Conservation (phyloP, 1,140 invertebrate species). For the Kradibia gibbosae region DNA sequence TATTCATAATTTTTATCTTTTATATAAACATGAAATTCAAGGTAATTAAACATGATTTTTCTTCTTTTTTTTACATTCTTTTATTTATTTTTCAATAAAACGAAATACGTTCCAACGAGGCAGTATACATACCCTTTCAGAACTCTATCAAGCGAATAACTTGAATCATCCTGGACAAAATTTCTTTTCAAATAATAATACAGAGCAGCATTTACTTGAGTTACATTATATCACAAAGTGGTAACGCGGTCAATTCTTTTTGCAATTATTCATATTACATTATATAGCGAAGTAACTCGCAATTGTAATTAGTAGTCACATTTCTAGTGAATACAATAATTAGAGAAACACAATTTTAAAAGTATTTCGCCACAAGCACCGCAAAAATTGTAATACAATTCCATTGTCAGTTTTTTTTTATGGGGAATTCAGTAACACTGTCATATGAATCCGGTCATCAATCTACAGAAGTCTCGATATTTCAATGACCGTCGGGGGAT, state of each 20-base stretch:
- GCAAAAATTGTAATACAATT: conserved; percentile 24
- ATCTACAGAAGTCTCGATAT: conserved; percentile 30
- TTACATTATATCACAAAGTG: not conserved
- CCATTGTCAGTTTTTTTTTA: conserved; percentile 27
- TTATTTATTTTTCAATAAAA: conserved; percentile 3
- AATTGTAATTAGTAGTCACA: too few species aligned
- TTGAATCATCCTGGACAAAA: not conserved
- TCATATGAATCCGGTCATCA: conserved; percentile 33
- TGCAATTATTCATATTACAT: not conserved
- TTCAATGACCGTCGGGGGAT: conserved; percentile 12
- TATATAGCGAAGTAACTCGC: not conserved
- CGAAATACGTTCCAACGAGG: not conserved
- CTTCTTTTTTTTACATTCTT: not conserved
- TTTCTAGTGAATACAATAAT: not conserved
- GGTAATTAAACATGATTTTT: conserved; percentile 14
- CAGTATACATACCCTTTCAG: not conserved
- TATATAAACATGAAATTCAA: conserved; percentile 1
- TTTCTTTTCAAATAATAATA: not conserved
- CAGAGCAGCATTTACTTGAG: not conserved
- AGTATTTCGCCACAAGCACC: not conserved
- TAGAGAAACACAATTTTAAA: not conserved
- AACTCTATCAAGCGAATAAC: not conserved
- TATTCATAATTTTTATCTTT: conserved; percentile 21
- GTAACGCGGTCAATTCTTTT: not conserved
- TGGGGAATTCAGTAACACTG: conserved; percentile 24